These are phyloP conservation scores for Myxocyprinus asiaticus DNA, from an alignment of 2,113 vertebrate genomes.

Conservation along the genomic window DNA sequence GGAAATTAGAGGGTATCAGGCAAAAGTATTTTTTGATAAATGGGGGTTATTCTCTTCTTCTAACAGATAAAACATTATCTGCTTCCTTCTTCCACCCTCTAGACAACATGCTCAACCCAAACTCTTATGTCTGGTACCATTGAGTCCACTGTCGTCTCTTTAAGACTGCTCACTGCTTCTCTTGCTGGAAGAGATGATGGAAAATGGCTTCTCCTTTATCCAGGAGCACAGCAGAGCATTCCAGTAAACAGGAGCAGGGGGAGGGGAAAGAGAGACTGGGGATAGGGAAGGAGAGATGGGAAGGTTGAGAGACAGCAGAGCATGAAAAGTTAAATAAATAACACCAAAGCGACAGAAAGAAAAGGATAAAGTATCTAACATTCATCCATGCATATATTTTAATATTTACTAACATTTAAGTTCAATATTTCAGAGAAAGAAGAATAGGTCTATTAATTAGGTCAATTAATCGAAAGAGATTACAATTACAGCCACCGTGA, in stretches of 20 bases:
- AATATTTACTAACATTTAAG: too few species aligned
- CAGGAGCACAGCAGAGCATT: conserved; percentile 61
- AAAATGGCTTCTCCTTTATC: conserved; percentile 65
- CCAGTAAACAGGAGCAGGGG: conserved; percentile 64
- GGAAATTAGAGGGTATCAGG: too few species aligned
- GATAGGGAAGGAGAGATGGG: conserved; percentile 36
- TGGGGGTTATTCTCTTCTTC: too few species aligned
- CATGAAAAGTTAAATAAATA: conserved; percentile 28
- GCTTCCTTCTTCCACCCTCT: neutral
- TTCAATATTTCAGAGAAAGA: too few species aligned
- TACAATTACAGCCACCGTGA: too few species aligned
- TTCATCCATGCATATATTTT: neutral
- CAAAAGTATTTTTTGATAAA: too few species aligned
- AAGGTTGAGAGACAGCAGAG: conserved; percentile 47
- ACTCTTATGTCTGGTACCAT: conserved; percentile 69
- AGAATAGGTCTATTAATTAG: too few species aligned
- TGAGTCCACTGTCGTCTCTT: conserved; percentile 73
- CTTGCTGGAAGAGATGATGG: conserved; percentile 65
- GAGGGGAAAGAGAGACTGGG: conserved; percentile 56
- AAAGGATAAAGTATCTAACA: conserved; percentile 34
- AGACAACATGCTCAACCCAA: conserved; percentile 35
- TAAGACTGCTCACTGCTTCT: conserved; percentile 66
- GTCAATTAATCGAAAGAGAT: too few species aligned
- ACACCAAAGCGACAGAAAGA: conserved; percentile 42
- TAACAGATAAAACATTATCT: neutral